Evolutionary conservation across 2,113 vertebrate species (phyloP).

Genomic region (Todiramphus chloris): DNA sequence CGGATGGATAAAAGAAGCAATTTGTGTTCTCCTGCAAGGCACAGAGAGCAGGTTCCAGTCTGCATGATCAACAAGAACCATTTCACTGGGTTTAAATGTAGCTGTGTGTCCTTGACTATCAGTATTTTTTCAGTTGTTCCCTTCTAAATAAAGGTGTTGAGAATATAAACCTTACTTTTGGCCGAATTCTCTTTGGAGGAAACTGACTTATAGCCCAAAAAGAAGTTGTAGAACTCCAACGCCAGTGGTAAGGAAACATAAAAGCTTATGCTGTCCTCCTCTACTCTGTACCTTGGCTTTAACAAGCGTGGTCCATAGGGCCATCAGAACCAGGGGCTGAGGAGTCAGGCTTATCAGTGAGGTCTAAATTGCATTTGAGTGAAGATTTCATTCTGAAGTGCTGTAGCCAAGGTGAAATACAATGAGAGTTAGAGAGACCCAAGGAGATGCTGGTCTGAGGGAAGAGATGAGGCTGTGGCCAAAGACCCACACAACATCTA

Average conservation of each 20-base stretch:
- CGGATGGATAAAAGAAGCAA: neutral
- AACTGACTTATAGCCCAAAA: neutral
- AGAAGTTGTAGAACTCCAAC: too few species aligned
- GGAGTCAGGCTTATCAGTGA: fast-evolving
- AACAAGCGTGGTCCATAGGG: too few species aligned
- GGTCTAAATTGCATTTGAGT: neutral
- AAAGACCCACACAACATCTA: neutral
- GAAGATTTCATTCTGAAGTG: neutral
- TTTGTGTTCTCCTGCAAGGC: neutral
- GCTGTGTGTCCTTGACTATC: neutral
- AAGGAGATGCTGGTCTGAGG: neutral
- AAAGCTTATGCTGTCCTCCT: neutral
- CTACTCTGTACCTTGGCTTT: too few species aligned
- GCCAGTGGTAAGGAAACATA: neutral
- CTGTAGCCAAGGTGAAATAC: neutral
- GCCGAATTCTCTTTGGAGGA: neutral
- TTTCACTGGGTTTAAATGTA: neutral
- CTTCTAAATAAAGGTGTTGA: neutral
- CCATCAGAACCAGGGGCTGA: neutral
- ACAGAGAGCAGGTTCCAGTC: neutral
- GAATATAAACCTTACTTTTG: neutral
- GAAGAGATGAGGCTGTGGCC: neutral
- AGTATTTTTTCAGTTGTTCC: neutral
- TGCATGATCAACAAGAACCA: neutral
- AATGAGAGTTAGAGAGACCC: neutral